Evolutionary conservation across 1,140 invertebrate genomes (phyloP).

Genomic region (Drosophila tani): DNA sequence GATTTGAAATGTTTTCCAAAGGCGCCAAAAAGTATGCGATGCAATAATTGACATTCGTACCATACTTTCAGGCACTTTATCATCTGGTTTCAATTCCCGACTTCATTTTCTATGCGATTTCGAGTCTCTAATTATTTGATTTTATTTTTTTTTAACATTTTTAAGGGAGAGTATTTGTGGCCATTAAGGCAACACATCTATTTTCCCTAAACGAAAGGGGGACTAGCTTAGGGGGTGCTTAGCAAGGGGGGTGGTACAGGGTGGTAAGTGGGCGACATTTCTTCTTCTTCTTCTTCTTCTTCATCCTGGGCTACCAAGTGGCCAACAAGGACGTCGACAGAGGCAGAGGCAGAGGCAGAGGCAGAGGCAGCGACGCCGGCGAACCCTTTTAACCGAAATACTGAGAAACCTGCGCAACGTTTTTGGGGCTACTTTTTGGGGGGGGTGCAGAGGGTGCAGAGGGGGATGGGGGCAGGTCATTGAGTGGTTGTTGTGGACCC

Average conservation of each 20-base stretch:
- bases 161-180: too few species aligned
- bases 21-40: neutral
- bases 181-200: slow-evolving; percentile 55
- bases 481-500: slow-evolving; percentile 75
- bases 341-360: slow-evolving; percentile 29
- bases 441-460: neutral
- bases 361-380: slow-evolving; percentile 44
- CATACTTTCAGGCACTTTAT: neutral
- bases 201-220: slow-evolving; percentile 40
- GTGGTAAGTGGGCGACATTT: neutral
- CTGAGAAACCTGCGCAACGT: slow-evolving; percentile 54
- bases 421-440: slow-evolving; percentile 19
- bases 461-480: slow-evolving; percentile 56
- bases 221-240: neutral
- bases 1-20: neutral
- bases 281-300: neutral
- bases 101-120: neutral
- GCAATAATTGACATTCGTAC: neutral
- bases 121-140: too few species aligned
- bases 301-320: slow-evolving; percentile 43
- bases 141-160: neutral
- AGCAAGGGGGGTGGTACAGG: too few species aligned
- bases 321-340: slow-evolving; percentile 44
- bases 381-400: slow-evolving; percentile 71
- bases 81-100: neutral